Evolutionary conservation across 2,888 invertebrate species (phyloP), one percentile per base, ranked within the genome.

Genomic region (Saturnia pavonia): DNA sequence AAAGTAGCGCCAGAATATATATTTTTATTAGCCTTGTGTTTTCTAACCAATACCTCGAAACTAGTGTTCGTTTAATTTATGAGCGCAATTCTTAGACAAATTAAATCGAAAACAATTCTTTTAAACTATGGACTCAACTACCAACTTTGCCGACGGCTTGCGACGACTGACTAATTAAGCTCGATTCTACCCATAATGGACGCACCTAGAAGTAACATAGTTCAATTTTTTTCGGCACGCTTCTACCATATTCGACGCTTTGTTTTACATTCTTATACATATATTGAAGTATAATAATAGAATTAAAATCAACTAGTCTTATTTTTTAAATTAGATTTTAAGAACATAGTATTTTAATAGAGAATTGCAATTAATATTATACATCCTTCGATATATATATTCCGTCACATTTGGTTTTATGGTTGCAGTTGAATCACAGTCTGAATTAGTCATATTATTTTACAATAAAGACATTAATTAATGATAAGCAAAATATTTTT

Each of bases 281-380:
- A 54, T 54, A 27, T 60, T 27, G 57, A 60, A 60, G 57, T 60
- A 60, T 60, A 60, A 60, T 60, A 60, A 60, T 60, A 6, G 14
- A 27, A 14, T 60, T 60, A 27, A 27, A 25, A 27, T 60, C 16
- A 14, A 27, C 25, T 60, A 60, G 57, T 60, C 27, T 14, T 60
- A 25, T 14, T 9, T 60, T 54, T 22, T 54, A 54, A n/a, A 54
- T 22, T 54, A n/a, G 57, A 60, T 25, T 3, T 60, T 60, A 60
- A 60, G 14, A 3, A 22, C 8, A 54, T 22, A 60, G 2, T 27
- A 25, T 27, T 60, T 19, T 7, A 60, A 60, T 25, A 14, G 14
- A 60, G 25, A 0, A 27, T 60, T 16, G 14, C 25, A 60, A 60
- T 27, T 0, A 27, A 14, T 4, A 60, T 27, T 60, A 14, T 60